Percentiles rank a stretch among this genome's conserved stretches.
These are phyloP conservation scores for Machimus rusticus DNA, from an alignment of 2,888 invertebrate species.

Conservation along the genomic window DNA sequence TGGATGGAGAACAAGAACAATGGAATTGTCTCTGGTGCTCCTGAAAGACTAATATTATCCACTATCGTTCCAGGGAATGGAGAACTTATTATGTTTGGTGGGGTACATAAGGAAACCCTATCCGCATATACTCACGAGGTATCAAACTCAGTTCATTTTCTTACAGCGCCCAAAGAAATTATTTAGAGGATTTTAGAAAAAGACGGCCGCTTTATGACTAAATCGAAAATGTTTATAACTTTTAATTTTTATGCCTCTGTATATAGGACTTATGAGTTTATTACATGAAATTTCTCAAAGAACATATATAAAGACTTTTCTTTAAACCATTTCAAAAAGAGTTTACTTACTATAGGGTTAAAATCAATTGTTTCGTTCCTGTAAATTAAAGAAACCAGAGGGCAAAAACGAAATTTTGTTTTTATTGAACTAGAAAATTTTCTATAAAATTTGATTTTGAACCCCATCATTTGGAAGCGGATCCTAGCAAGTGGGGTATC, in stretches of 20 bases:
- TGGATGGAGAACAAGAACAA: constrained; percentile 67
- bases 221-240: neutral
- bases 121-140: constrained; percentile 72
- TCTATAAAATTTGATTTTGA: too few relatives aligned
- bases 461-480: too few relatives aligned
- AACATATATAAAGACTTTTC: neutral
- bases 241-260: neutral
- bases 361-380: too few relatives aligned
- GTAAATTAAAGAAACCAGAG: too few relatives aligned
- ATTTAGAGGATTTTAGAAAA: constrained; percentile 63
- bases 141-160: constrained; percentile 79
- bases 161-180: constrained; percentile 75
- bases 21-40: constrained; percentile 73
- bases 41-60: constrained; percentile 90
- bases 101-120: constrained; percentile 82
- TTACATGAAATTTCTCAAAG: neutral
- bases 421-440: too few relatives aligned
- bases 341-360: too few relatives aligned
- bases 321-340: neutral
- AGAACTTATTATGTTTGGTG: constrained; percentile 96
- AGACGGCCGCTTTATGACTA: neutral
- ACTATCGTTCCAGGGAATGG: constrained; percentile 88
- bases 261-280: neutral
- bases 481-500: too few relatives aligned
- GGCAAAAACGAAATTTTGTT: too few relatives aligned